Evolutionary conservation across 2,797 vertebrate genomes (phyloP), one percentile per base, ranked within the genome.

Genomic region (Oreonectes daqikongensis): DNA sequence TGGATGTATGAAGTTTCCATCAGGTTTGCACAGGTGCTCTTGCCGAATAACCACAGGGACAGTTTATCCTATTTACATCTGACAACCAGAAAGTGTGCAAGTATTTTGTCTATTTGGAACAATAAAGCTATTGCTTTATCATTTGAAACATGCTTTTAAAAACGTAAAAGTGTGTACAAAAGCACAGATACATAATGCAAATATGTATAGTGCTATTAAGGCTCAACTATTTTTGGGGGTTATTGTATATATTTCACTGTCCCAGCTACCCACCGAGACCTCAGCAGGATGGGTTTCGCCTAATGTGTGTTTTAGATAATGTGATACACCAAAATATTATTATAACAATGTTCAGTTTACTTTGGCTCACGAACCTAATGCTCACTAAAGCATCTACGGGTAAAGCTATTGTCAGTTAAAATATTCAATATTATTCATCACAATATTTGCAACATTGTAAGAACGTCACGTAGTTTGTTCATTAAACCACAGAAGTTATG

Each of bases 261-360:
- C 32, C 14, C 20, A 28, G 10, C 44, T 77, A 69, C 65, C 65
- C 65, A 68, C 52, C 0, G 42, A 76, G 53, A 68, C 17, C 53
- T 26, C 40, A 46, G 28, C 73, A 15, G 53, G 73, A 48, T 20
- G 42, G 28, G 26, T 76, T 66, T 55, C 28, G 24, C 35, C 30
- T 8, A 30, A 9, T 55, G 30, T 68, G 28, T 38, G 40, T n/a
- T 40, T 20, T 63, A 77, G 32, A 30, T 70, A 26, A 77, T 53
- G 42, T 12, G 57, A 69, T 61, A 77, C 30, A 61, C 52, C 69
- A 61, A 22, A 77, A 77, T 77, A 77, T 69, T 77, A 17, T 76
- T 60, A n/a, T 50, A 61, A 30, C 32, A 78, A 38, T 48, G 53
- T 68, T 60, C 69, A 59, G 77, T 52, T 67, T 74, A 44, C 48